A percentile compares a stretch with the other conserved stretches of the same genome.
Conservation (phyloP, 1,140 invertebrate genomes). For the Hormaphis cornu region DNA sequence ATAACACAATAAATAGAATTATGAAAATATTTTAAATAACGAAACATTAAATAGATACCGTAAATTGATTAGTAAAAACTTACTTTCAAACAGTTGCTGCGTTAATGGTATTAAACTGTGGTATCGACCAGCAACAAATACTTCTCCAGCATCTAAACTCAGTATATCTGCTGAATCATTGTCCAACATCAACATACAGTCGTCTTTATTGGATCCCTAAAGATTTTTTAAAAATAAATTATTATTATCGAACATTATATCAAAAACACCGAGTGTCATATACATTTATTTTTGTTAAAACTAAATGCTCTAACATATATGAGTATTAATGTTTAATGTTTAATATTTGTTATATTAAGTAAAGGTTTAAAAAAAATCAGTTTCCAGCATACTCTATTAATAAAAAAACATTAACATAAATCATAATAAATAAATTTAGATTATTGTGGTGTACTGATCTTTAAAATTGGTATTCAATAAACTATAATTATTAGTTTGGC, state of each 20-base stretch:
- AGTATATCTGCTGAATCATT: slow-evolving; percentile 72
- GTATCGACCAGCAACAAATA: slow-evolving; percentile 83
- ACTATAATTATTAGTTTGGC: too few species aligned
- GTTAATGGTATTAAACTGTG: slow-evolving; percentile 86
- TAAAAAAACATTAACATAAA: too few species aligned
- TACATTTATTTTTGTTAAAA: background rate
- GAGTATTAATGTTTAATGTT: too few species aligned
- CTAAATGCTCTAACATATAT: too few species aligned
- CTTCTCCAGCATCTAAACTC: slow-evolving; percentile 81
- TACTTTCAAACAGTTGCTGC: slow-evolving; percentile 55
- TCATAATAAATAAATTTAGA: too few species aligned
- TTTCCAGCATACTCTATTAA: too few species aligned
- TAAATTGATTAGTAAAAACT: background rate
- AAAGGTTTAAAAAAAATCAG: too few species aligned
- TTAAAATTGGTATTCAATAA: too few species aligned
- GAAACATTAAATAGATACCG: background rate
- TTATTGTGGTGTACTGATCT: too few species aligned
- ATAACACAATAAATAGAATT: background rate
- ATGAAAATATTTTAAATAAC: background rate
- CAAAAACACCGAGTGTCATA: slow-evolving; percentile 3
- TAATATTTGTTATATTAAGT: too few species aligned
- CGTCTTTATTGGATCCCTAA: slow-evolving; percentile 64
- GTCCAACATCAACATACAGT: slow-evolving; percentile 70
- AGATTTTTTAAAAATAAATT: background rate
- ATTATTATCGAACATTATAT: background rate